These are phyloP conservation scores for Paracyprichromis sp. DNA, from an alignment of 2,113 vertebrate species.

Conservation along the genomic window DNA sequence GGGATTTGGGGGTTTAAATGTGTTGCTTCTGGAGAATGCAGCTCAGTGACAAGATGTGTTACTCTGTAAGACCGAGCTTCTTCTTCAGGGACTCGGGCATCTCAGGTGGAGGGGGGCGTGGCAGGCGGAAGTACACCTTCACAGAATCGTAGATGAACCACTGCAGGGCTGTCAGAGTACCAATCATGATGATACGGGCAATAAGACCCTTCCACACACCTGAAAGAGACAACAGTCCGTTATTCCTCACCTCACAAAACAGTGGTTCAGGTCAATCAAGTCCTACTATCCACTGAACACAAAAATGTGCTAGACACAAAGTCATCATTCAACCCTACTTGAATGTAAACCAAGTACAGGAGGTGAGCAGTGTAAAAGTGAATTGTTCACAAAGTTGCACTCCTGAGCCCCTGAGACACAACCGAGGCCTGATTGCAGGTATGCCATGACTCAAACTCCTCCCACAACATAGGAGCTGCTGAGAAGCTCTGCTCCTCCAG, in stretches of 20 bases:
- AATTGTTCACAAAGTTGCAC: not conserved
- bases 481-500: conserved; percentile 77
- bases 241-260: not conserved
- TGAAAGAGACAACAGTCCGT: conserved; percentile 25
- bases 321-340: not conserved
- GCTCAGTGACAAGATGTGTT: conserved; percentile 23
- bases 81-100: conserved; percentile 99
- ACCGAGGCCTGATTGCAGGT: not conserved
- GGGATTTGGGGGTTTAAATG: not conserved
- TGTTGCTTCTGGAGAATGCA: not conserved
- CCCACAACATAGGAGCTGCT: conserved; percentile 85
- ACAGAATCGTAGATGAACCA: conserved; percentile 99
- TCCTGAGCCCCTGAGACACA: not conserved
- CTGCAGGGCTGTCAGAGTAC: conserved; percentile 95
- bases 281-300: not conserved
- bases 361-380: not conserved
- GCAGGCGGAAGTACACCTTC: conserved; percentile 97
- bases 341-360: not conserved
- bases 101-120: conserved; percentile 95
- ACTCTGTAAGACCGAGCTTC: conserved; percentile 91
- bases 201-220: conserved; percentile 98
- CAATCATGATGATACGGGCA: conserved; percentile 99
- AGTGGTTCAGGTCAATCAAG: not conserved
- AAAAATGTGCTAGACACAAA: not conserved
- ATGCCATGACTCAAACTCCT: conserved; percentile 87